These are phyloP conservation scores for Accipiter virgatus DNA, from an alignment of 2,113 vertebrate species.

Conservation along the genomic window DNA sequence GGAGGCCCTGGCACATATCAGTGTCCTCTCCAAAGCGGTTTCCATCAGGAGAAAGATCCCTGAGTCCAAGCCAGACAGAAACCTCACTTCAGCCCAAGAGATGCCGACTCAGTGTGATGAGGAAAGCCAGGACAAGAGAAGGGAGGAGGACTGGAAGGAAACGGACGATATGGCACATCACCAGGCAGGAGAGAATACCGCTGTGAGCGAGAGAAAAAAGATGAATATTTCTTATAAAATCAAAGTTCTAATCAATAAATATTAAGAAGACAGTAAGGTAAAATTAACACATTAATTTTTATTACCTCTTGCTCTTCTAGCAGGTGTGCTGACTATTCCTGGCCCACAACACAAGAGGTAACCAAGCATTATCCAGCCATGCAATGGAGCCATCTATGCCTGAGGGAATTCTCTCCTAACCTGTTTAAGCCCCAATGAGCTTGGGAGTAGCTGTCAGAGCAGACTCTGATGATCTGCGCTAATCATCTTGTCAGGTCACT, in stretches of 20 bases:
- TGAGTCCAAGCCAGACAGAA: background rate
- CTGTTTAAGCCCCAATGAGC: background rate
- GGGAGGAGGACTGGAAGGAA: background rate
- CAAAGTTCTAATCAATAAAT: background rate
- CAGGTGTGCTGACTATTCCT: background rate
- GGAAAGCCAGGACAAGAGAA: background rate
- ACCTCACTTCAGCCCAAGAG: background rate
- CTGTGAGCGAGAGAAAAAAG: background rate
- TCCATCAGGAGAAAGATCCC: background rate
- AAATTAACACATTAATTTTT: background rate
- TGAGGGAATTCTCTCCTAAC: conserved; percentile 9
- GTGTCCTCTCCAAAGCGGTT: background rate
- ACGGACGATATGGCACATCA: background rate
- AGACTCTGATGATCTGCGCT: background rate
- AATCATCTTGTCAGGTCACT: background rate
- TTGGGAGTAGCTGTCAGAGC: background rate
- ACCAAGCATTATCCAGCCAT: background rate
- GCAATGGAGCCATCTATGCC: background rate
- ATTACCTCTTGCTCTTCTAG: background rate
- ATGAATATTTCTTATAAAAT: background rate
- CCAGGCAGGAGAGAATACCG: background rate
- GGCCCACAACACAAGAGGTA: background rate
- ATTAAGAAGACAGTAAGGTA: background rate
- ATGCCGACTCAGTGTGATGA: background rate
- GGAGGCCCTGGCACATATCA: background rate